A percentile compares a stretch with the other conserved stretches of the same genome.
These are phyloP conservation scores for Acrossocheilus wenchowensis DNA, from an alignment of 2,797 vertebrate genomes.

Conservation along the genomic window DNA sequence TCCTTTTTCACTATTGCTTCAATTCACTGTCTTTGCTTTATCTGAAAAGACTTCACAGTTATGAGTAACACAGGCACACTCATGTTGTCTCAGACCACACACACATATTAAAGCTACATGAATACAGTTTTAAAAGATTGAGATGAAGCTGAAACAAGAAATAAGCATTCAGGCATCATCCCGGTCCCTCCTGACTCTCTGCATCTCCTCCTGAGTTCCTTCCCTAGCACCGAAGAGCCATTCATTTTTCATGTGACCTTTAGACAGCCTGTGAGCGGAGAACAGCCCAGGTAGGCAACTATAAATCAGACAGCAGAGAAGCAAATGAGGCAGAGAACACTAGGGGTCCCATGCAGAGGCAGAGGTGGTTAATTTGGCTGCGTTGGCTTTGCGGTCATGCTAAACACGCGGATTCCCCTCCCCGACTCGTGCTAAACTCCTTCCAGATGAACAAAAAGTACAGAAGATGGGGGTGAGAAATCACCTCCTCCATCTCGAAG, in stretches of 20 bases:
- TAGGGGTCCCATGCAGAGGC: conserved; percentile 22
- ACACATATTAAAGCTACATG: conserved; percentile 15
- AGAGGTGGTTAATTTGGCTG: conserved; percentile 31
- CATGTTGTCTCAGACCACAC: neutral
- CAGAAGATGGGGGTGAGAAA: conserved; percentile 25
- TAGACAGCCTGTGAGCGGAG: conserved; percentile 75
- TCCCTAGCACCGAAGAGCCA: conserved; percentile 53
- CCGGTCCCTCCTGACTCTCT: conserved; percentile 12
- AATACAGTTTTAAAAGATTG: conserved; percentile 1
- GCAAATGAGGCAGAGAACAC: conserved; percentile 43
- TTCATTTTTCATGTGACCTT: conserved; percentile 83
- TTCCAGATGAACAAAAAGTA: conserved; percentile 13
- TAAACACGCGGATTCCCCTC: conserved; percentile 9
- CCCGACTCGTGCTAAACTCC: neutral
- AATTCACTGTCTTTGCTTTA: conserved; percentile 23
- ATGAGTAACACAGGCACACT: conserved; percentile 37
- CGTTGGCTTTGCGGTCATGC: conserved; percentile 11
- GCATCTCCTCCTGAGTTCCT: conserved; percentile 17
- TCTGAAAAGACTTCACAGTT: conserved; percentile 27
- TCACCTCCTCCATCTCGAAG: conserved; percentile 32
- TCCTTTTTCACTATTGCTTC: conserved; percentile 24
- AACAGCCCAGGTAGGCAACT: conserved; percentile 68
- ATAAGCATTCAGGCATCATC: conserved; percentile 14
- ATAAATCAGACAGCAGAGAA: conserved; percentile 61
- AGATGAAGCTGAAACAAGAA: conserved; percentile 4